Evolutionary conservation across 2,888 invertebrate species (phyloP), one percentile per base, ranked within the genome.

Genomic region (Catocala nupta): DNA sequence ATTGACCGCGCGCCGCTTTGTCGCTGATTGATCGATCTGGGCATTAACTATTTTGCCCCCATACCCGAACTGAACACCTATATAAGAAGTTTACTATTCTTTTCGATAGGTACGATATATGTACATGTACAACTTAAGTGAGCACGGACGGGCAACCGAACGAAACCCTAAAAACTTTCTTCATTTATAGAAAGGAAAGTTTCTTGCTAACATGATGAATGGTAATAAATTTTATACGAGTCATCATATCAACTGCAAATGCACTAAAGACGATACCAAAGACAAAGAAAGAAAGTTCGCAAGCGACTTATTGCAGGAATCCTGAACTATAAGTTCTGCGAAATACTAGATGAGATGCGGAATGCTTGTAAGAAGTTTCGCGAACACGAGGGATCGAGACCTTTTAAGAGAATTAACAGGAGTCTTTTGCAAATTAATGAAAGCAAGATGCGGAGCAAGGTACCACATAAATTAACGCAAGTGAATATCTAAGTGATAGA

Each of bases 391-490:
- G 70, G 68, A 80, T 78, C 78, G 73, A 73, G 79, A 81, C 80
- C 84, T 87, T 86, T 86, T 85, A 86, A 80, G 80, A 75, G 80
- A 85, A 88, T 85, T 85, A 87, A 80, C 78, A 80, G 81, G 68
- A 73, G 80, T 78, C 81, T 84, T 81, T 81, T 82, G 75, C 66
- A 82, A 81, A 83, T 85, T 83, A 86, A 86, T 85, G 83, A 74
- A 76, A 67, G 67, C 64, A 65, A 63, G 81, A 81, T 75, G 70
- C 80, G 77, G 79, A 73, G 79, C 68, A 79, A 80, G 80, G 73
- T 72, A 80, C 80, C 80, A 77, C 82, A 86, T 87, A 84, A 86
- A 88, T 88, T 82, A 81, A 73, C 70, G 54, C 67, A 55, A 75
- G 74, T 75, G 84, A 81, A 81, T 82, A 74, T 78, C 72, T 69